Base-by-base conservation (phyloP, 2,888 invertebrate genomes). In the Marronus borbonicus region DNA sequence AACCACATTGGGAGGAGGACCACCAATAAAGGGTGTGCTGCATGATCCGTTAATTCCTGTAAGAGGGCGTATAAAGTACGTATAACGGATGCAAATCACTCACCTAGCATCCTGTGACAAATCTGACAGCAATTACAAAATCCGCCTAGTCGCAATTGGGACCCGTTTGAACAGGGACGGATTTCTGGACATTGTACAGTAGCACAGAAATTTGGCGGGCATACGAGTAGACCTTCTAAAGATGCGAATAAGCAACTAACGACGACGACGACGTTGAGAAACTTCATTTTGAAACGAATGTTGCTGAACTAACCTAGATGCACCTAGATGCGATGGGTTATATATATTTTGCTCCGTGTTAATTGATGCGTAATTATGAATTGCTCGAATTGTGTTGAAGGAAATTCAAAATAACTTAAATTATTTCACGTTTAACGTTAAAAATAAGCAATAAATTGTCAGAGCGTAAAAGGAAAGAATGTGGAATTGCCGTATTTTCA, bases 71-170 rank as follows among this genome's bases (percentile, higher is more conserved):
- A 58, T 20, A 20, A 20, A 20, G n/a, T n/a, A 52, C 17, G 3
- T 17, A 58, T 58, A 8, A 20, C 2, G 20, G 0, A 8, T 17
- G n/a, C 4, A 20, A 17, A 58, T 4, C 12, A 8, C 65, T 44
- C 7, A 66, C 60, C 72, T 58, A 72, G 36, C 17, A 58, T 31
- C 55, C 31, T 72, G 28, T 55, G 24, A 58, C 55, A 72, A n/a
- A 14, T 52, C 12, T n/a, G 58, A 55, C 50, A 64, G n/a, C 64
- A 52, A 17, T 66, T 66, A 31, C 50, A 66, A 20, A 66, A 20
- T 36, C 65, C 65, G 20, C 65, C 65, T 17, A 20, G n/a, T 36
- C 12, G 2, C 20, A 66, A 17, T n/a, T 17, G 7, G 17, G n/a
- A 20, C 17, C 20, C 20, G 3, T 17, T 0, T 17, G 49, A 12